Evolutionary conservation across 2,888 invertebrate genomes (phyloP), one percentile per base, ranked within the genome.

Genomic region (Zaprionus obscuricornis): DNA sequence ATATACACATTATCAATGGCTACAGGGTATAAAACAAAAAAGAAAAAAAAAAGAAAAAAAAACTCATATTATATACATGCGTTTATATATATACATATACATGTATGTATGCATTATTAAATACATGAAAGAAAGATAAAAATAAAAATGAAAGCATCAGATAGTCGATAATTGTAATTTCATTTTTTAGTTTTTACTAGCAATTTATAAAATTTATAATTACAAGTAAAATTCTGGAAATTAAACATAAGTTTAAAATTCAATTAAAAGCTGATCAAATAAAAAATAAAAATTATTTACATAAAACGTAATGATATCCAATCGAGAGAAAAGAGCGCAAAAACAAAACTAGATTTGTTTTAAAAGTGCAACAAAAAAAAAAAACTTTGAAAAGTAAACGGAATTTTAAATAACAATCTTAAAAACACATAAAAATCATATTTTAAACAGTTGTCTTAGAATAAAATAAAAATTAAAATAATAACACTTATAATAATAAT

Each of bases 361-460:
- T 58, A 62, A 74, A 65, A 20, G 31, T 47, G 34, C 42, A 60
- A 24, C 47, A 39, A 26, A 54, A 57, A 43, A 37, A 58, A 45
- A 27, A 26, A 63, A 39, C 63, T 60, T 60, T 52, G 34, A 46
- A 39, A 52, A 63, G 55, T 62, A 59, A 71, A 58, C 58, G 33
- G 72, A 72, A 60, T 69, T 71, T 74, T 69, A 66, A 85, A 76
- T 50, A 54, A 66, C 62, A 74, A 76, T 63, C 42, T 55, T 65
- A 67, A 57, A 75, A 67, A 66, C 10, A 37, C 64, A 47, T 77
- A 72, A 81, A 76, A 84, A 74, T 72, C 68, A 74, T 58, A 86
- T 84, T 86, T 86, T 77, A 75, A 79, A 81, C 66, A 85, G 78
- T 78, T 78, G 77, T 78, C 76, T 85, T 75, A 71, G 56, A 52